Evolutionary conservation across 2,797 vertebrate genomes (phyloP), one percentile per base, ranked within the genome.

Genomic region (Picus viridis): DNA sequence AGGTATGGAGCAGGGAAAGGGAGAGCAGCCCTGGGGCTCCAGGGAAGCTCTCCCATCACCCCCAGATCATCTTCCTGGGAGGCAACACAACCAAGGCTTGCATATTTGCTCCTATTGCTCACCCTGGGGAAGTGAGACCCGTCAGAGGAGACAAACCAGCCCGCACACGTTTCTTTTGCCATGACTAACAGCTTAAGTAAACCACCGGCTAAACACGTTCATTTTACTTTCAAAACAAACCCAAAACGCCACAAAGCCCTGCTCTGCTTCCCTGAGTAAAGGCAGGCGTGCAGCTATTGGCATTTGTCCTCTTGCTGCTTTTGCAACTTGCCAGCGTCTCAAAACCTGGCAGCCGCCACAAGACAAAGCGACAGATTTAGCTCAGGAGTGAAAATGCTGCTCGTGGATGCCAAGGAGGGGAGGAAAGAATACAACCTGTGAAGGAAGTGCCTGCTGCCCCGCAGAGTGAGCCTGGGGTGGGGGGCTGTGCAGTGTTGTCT

Each of bases 221-320:
- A 81, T 89, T 95, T 94, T 82, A 84, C 92, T 95, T 91, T 90
- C 78, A 65, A 74, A 94, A 94, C 68, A 69, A 86, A 75, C 7
- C 7, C 58, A 86, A 36, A 39, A 43, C 47, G 12, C 63, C 36
- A 0, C 89, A 69, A 47, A 95, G 67, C n/a, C 62, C 45, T 2
- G 54, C 12, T 47, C 57, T n/a, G n/a, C 68, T 62, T 87, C 87
- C 76, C 22, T 11, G 47, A 30, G 79, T 7, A 16, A 57, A 49
- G 64, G 11, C 2, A 1, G 15, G 24, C 29, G 39, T 7, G 12
- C 36, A 77, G 58, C 59, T 77, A 20, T 9, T 74, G 88, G 80
- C 78, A 24, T 86, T 88, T 74, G 74, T 76, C 68, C 67, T 23
- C 34, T 27, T 29, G 2, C 12, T 2, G 54, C 57, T n/a, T 43